Evolutionary conservation across 2,888 invertebrate genomes (phyloP).

Genomic region (Smittia sp.): DNA sequence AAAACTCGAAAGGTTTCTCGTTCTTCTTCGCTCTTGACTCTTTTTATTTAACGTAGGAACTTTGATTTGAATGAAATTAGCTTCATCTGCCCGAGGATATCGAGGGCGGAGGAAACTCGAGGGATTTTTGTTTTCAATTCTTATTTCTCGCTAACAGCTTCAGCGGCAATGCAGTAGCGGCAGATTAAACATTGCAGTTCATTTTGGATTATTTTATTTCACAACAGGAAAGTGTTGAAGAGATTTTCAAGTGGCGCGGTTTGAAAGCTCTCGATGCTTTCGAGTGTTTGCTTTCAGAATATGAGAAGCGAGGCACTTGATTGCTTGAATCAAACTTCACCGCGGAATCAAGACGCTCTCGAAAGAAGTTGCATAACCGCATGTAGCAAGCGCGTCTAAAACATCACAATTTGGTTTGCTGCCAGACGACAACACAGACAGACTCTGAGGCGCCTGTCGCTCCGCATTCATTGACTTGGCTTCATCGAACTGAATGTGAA

Average conservation of each 20-base stretch:
- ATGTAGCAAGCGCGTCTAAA: neutral
- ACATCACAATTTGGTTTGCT: neutral
- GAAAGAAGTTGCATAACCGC: neutral
- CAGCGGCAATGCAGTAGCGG: neutral
- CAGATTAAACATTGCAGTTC: conserved; percentile 12
- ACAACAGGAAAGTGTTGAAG: neutral
- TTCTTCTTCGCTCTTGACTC: neutral
- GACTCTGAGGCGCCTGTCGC: neutral
- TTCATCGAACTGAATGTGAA: no score
- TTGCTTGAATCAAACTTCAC: neutral
- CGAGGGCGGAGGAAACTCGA: neutral
- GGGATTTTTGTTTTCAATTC: neutral
- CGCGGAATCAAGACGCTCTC: neutral
- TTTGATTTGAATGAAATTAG: conserved; percentile 13
- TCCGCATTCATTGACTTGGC: neutral
- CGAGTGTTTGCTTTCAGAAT: neutral
- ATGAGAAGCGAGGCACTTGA: neutral
- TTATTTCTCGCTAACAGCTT: neutral
- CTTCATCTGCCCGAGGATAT: neutral
- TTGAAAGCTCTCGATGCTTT: neutral
- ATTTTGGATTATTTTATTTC: neutral
- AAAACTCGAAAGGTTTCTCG: conserved; percentile 30
- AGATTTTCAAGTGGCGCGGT: neutral
- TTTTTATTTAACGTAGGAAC: neutral
- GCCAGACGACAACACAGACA: conserved; percentile 3